Evolutionary conservation across 2,888 invertebrate species (phyloP).

Genomic region (Sthenelais limicola): DNA sequence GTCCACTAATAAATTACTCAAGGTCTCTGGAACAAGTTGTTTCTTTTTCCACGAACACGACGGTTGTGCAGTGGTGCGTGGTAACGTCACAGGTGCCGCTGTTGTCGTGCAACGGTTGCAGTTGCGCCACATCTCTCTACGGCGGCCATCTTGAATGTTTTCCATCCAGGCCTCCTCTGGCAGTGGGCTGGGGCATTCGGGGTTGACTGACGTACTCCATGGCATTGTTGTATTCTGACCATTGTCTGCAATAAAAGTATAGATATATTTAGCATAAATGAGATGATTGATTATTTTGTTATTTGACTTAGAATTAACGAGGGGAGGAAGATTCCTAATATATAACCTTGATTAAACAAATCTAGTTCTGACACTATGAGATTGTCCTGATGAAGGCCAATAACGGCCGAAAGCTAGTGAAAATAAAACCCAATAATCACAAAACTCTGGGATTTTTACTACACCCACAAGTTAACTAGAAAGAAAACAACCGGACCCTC

Average conservation of each 20-base stretch:
- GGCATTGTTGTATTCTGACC: constrained; percentile 18
- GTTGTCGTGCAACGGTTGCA: constrained; percentile 30
- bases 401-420: too few species aligned
- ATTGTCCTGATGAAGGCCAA: too few species aligned
- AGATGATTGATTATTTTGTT: too few species aligned
- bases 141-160: constrained; percentile 8
- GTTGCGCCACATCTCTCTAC: constrained; percentile 33
- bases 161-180: constrained; percentile 32
- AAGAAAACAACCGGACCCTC: too few species aligned
- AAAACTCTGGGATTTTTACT: too few species aligned
- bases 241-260: constrained; percentile 12
- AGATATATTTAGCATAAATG: too few species aligned
- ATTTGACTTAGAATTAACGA: too few species aligned
- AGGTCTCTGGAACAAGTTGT: constrained; percentile 27
- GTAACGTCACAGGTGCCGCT: constrained; percentile 1
- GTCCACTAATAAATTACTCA: constrained; percentile 88
- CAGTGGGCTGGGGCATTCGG: constrained; percentile 6
- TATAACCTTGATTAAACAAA: too few species aligned
- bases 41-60: constrained; percentile 16
- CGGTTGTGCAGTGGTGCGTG: not conserved
- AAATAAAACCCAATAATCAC: too few species aligned
- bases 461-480: too few species aligned
- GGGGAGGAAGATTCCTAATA: too few species aligned
- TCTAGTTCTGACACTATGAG: too few species aligned
- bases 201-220: not conserved